Conservation (phyloP, 2,888 invertebrate species). For the Nasonia oneida region DNA sequence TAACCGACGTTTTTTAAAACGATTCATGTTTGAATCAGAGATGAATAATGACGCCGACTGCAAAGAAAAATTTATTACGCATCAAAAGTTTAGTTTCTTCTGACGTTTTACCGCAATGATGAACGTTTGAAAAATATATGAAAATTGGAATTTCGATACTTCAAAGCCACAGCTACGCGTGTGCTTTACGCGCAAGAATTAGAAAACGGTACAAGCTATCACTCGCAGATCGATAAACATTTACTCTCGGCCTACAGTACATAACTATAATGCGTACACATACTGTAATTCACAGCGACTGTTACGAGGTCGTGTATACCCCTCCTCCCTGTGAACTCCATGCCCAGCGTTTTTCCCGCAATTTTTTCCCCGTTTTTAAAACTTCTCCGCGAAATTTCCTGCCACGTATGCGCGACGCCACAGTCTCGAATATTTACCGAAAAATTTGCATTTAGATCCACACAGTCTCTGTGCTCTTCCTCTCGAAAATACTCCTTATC, state of each 20-base stretch:
- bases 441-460: constrained; percentile 20
- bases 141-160: no score
- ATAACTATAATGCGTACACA: background rate
- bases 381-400: background rate
- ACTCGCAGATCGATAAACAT: background rate
- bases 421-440: background rate
- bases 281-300: background rate
- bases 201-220: background rate
- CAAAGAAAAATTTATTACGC: no score
- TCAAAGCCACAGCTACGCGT: no score
- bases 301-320: background rate
- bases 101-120: no score
- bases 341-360: background rate
- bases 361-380: background rate
- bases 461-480: background rate
- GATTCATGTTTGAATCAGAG: no score
- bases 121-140: no score
- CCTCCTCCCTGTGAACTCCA: background rate
- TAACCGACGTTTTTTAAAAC: no score
- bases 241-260: background rate
- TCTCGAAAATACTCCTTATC: background rate
- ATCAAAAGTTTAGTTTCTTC: no score
- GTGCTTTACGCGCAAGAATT: background rate
- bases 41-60: no score
- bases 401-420: no score